phyloP scores from a whole-genome alignment of 2,113 vertebrate species.

The Macquaria australasica region DNA sequence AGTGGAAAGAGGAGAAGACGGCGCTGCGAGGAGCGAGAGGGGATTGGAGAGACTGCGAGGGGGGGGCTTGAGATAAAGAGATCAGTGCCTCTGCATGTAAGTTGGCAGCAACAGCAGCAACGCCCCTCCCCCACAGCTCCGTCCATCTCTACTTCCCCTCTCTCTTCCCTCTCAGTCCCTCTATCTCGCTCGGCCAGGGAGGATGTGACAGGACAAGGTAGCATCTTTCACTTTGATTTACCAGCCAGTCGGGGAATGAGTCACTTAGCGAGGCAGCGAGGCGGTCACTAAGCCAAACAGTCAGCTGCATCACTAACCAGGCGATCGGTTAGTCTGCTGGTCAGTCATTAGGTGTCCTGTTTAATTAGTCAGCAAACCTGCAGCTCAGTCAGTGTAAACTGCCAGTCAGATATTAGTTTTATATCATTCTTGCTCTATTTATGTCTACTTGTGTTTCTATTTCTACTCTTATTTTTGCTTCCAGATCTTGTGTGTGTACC shows the following conservation, averaged over 20 bases:
- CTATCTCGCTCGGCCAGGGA: not conserved
- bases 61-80: conserved; percentile 57
- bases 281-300: too few species aligned
- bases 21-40: not conserved
- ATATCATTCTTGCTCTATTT: not conserved
- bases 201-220: conserved; percentile 46
- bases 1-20: not conserved
- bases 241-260: not conserved
- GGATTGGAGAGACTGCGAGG: not conserved
- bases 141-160: conserved; percentile 15
- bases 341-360: not conserved
- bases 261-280: not conserved
- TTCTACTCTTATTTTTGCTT: not conserved
- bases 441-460: not conserved
- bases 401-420: not conserved
- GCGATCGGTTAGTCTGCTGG: not conserved
- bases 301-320: not conserved
- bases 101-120: conserved; percentile 33
- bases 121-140: conserved; percentile 49
- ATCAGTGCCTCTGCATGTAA: conserved; percentile 47
- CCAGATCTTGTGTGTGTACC: conserved; percentile 5
- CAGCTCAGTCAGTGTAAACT: conserved; percentile 5
- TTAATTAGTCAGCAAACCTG: not conserved
- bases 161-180: conserved; percentile 31
- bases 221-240: conserved; percentile 3